These are phyloP conservation scores for Chaitophorus viminalis DNA, from an alignment of 2,888 invertebrate species.

Conservation along the genomic window DNA sequence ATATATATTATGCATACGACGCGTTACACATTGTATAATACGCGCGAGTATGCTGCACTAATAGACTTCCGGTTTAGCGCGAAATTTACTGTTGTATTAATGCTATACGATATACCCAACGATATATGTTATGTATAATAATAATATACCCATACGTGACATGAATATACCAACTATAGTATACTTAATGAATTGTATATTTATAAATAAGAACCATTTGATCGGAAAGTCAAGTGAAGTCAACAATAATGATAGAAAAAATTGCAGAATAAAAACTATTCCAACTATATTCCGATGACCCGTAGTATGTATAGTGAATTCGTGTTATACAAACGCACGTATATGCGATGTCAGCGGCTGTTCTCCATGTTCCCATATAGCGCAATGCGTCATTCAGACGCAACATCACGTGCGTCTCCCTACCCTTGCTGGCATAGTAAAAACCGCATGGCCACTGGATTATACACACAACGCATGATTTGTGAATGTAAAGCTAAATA, in stretches of 20 bases:
- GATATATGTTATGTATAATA: not conserved
- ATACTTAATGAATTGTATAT: no score
- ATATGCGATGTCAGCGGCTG: not conserved
- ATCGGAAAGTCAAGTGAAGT: not conserved
- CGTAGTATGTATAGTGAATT: not conserved
- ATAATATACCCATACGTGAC: no score
- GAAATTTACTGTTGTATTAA: not conserved
- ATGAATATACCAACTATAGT: no score
- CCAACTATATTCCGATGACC: not conserved
- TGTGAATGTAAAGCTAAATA: not conserved
- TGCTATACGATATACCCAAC: not conserved
- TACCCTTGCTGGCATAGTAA: not conserved
- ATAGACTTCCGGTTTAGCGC: constrained; percentile 21
- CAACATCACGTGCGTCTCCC: constrained; percentile 37
- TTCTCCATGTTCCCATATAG: constrained; percentile 8
- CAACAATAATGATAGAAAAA: not conserved
- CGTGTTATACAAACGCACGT: not conserved
- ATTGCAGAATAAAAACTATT: not conserved
- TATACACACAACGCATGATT: not conserved
- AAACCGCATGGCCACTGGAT: constrained; percentile 5
- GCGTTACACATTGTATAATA: not conserved
- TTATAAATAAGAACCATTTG: not conserved
- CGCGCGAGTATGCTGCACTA: not conserved
- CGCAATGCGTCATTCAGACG: constrained; percentile 55
- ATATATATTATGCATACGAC: not conserved